Conservation (phyloP, 2,888 invertebrate species). For the Empis livida region DNA sequence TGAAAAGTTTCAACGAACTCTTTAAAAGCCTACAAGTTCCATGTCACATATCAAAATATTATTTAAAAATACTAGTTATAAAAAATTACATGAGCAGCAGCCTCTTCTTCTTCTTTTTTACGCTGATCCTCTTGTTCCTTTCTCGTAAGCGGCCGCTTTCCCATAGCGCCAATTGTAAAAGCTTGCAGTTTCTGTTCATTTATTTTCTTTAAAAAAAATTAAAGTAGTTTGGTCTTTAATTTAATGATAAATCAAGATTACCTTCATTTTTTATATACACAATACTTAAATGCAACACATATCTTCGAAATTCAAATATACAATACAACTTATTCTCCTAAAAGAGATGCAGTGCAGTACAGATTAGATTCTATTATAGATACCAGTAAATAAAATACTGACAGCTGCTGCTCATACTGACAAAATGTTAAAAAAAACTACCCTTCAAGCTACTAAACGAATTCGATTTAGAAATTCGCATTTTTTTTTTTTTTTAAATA, state of each 20-base stretch:
- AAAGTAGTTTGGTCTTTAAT: too few species aligned
- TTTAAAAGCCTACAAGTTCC: slow-evolving; percentile 80
- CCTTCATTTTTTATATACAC: neutral
- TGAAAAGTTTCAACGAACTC: slow-evolving; percentile 97
- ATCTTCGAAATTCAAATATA: too few species aligned
- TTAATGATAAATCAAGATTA: neutral
- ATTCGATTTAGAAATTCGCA: too few species aligned
- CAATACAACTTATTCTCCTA: too few species aligned
- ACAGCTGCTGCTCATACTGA: too few species aligned
- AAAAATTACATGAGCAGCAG: slow-evolving; percentile 68
- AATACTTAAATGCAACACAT: neutral
- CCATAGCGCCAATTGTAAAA: slow-evolving; percentile 63
- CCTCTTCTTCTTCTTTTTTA: slow-evolving; percentile 79
- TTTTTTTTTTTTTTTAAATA: too few species aligned
- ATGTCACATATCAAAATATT: too few species aligned
- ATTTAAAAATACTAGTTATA: neutral
- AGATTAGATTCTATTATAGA: too few species aligned
- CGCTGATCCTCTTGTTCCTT: slow-evolving; percentile 73
- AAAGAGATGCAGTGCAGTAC: too few species aligned
- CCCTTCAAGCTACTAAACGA: too few species aligned
- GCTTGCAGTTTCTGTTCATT: slow-evolving; percentile 63
- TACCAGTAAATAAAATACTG: too few species aligned
- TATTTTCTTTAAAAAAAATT: slow-evolving; percentile 44
- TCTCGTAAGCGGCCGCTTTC: slow-evolving; percentile 58
- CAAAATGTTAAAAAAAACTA: too few species aligned